Evolutionary conservation across 2,797 vertebrate species (phyloP).

Genomic region (Glyptemys insculpta): DNA sequence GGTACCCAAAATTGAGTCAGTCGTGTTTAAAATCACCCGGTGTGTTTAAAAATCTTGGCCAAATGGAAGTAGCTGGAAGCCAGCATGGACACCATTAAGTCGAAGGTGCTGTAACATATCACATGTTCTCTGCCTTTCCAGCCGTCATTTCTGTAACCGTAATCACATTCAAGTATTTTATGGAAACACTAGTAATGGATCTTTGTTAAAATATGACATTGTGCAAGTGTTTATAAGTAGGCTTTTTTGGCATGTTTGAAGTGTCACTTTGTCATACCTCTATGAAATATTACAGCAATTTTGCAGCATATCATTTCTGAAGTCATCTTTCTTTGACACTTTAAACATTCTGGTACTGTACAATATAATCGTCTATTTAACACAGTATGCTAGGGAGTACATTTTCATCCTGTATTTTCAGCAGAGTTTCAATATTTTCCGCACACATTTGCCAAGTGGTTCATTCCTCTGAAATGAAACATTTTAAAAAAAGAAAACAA

Average conservation of each 20-base stretch:
- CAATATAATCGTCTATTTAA: neutral
- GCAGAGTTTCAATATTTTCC: neutral
- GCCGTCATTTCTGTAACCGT: neutral
- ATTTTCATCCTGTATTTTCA: neutral
- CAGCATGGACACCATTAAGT: neutral
- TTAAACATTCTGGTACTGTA: neutral
- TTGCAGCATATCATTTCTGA: constrained; percentile 3
- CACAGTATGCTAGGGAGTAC: neutral
- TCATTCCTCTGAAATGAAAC: neutral
- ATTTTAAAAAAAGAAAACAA: neutral
- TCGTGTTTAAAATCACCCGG: neutral
- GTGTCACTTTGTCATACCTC: neutral
- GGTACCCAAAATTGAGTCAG: neutral
- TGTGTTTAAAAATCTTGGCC: neutral
- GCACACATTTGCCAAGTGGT: neutral
- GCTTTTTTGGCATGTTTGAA: neutral
- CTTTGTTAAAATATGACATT: constrained; percentile 14
- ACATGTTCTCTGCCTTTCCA: neutral
- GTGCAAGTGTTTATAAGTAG: neutral
- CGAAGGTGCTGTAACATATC: neutral
- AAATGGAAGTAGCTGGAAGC: neutral
- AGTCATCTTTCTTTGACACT: neutral
- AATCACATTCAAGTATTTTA: constrained; percentile 1
- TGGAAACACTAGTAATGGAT: neutral
- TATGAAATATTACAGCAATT: constrained; percentile 14